These are phyloP conservation scores for Lutjanus erythropterus DNA, from an alignment of 2,113 vertebrate genomes.

Conservation along the genomic window DNA sequence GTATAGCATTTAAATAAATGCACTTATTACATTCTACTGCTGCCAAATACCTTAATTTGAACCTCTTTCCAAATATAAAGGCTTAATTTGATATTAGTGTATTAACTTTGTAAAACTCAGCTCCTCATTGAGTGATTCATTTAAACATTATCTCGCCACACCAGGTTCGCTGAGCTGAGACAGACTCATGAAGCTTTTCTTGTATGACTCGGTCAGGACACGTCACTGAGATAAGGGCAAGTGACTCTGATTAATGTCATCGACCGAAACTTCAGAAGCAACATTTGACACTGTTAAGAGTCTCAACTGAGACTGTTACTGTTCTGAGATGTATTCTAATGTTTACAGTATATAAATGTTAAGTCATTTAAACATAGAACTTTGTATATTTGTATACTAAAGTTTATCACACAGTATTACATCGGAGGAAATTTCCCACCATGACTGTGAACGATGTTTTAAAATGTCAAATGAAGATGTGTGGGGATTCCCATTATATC, in stretches of 20 bases:
- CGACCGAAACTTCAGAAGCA: background rate
- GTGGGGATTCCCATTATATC: conserved; percentile 14
- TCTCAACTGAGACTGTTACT: background rate
- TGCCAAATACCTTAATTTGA: too few species aligned
- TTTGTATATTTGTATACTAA: background rate
- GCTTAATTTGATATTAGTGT: background rate
- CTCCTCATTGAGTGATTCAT: background rate
- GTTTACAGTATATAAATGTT: background rate
- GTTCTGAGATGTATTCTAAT: background rate
- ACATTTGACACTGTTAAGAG: background rate
- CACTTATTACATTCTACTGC: background rate
- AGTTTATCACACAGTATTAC: background rate
- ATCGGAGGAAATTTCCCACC: background rate
- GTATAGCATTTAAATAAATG: background rate
- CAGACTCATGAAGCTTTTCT: background rate
- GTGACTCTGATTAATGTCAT: background rate
- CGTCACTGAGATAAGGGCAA: background rate
- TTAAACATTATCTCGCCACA: background rate
- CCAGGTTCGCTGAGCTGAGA: background rate
- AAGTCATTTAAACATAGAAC: background rate
- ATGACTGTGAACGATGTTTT: background rate
- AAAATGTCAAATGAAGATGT: conserved; percentile 7
- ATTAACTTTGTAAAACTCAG: background rate
- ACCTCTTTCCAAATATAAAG: too few species aligned
- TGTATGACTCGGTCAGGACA: background rate